A percentile compares a stretch with the other conserved stretches of the same genome.
phyloP scores from a whole-genome alignment of 2,888 invertebrate species.

The Lumbricus terrestris region DNA sequence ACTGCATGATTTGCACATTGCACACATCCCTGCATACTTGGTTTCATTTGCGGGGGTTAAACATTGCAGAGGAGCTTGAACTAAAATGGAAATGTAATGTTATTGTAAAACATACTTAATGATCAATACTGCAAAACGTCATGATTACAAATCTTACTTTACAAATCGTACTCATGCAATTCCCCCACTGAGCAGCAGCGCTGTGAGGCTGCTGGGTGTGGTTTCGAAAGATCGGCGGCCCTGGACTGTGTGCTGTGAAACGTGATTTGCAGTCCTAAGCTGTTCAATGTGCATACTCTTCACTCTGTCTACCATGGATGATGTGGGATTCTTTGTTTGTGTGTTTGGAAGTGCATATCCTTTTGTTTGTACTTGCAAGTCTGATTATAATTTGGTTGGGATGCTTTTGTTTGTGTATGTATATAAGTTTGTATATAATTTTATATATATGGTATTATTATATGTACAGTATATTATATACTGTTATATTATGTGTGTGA shows the following conservation, averaged over 20 bases:
- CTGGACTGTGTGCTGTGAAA: background rate
- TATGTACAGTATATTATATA: no score
- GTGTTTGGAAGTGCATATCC: background rate
- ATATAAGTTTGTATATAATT: background rate
- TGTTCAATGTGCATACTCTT: background rate
- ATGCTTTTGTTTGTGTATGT: background rate
- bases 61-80: background rate
- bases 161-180: no score
- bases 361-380: background rate
- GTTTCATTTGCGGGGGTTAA: background rate
- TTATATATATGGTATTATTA: no score
- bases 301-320: no score
- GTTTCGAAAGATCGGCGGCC: background rate
- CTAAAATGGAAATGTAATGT: background rate
- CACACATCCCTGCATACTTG: background rate
- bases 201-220: no score
- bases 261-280: background rate
- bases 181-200: no score
- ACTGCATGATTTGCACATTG: no score
- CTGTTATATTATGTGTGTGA: background rate
- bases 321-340: background rate
- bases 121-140: background rate
- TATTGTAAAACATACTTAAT: background rate
- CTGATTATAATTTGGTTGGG: background rate
- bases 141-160: background rate